These are phyloP conservation scores for Agelaius tricolor DNA, from an alignment of 2,113 vertebrate species.

Conservation along the genomic window DNA sequence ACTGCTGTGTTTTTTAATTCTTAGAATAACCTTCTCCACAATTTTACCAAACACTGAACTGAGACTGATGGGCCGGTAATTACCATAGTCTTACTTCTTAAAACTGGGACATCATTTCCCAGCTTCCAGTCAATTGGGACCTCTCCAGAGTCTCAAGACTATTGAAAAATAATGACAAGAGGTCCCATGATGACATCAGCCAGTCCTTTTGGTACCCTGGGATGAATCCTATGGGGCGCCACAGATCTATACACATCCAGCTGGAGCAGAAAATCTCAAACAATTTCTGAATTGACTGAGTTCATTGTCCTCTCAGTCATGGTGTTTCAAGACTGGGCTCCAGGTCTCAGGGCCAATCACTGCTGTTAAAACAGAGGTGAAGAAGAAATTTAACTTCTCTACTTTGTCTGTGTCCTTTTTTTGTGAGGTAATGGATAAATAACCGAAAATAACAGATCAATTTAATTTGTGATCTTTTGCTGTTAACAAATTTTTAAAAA, in stretches of 20 bases:
- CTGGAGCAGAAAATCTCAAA: not conserved
- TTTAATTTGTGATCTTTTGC: not conserved
- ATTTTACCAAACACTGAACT: not conserved
- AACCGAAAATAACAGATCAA: not conserved
- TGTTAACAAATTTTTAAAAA: not conserved
- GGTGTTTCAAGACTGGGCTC: not conserved
- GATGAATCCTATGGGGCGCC: not conserved
- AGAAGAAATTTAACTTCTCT: not conserved
- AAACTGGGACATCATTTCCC: not conserved
- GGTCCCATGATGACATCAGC: rapidly evolving
- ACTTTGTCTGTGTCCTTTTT: not conserved
- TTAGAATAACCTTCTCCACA: not conserved
- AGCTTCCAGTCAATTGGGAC: not conserved
- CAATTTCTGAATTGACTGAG: not conserved
- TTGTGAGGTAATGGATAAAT: not conserved
- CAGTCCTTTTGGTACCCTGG: not conserved
- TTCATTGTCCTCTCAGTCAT: not conserved
- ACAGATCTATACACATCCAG: not conserved
- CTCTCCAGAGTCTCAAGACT: not conserved
- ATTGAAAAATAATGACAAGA: not conserved
- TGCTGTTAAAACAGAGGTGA: not conserved
- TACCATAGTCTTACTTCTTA: not conserved
- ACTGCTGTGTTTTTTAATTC: not conserved
- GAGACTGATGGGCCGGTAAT: not conserved
- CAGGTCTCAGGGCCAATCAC: not conserved